Conservation (phyloP, 1,140 invertebrate genomes). For the Lepidurus apus region DNA sequence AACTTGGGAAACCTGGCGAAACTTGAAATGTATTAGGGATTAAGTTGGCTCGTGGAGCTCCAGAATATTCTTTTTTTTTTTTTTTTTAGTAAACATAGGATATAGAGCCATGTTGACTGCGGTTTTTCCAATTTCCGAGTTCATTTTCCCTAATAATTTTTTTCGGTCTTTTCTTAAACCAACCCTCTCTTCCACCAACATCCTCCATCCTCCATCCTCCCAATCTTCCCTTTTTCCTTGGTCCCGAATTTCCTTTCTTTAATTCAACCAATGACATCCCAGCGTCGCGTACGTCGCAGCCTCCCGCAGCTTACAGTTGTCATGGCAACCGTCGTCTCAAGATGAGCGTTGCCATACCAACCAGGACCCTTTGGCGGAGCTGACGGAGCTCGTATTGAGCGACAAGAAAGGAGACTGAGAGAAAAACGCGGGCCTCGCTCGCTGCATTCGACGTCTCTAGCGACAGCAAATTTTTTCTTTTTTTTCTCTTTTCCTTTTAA, state of each 20-base stretch:
- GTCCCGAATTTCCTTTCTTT: neutral
- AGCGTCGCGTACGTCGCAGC: constrained; percentile 16
- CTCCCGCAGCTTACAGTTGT: neutral
- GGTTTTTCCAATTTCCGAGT: constrained; percentile 9
- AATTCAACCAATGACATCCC: constrained; percentile 1
- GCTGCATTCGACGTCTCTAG: neutral
- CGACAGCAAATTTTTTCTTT: neutral
- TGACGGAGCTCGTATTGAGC: constrained; percentile 20
- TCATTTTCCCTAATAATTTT: constrained; percentile 4
- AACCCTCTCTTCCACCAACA: neutral
- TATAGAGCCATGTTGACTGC: neutral
- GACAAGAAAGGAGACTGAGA: neutral
- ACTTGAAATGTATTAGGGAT: too few relatives aligned
- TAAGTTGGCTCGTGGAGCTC: too few relatives aligned
- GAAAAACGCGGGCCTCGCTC: neutral
- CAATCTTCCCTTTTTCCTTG: neutral
- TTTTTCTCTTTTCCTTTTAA: neutral
- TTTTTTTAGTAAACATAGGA: too few relatives aligned
- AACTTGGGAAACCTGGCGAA: too few relatives aligned
- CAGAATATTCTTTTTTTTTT: too few relatives aligned
- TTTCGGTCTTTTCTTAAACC: constrained; percentile 1
- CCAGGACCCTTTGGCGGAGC: neutral
- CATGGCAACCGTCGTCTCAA: constrained; percentile 14
- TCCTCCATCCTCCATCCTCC: neutral
- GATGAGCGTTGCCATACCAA: constrained; percentile 21